phyloP scores from a whole-genome alignment of 2,113 vertebrate species.

The Pteropus alecto region DNA sequence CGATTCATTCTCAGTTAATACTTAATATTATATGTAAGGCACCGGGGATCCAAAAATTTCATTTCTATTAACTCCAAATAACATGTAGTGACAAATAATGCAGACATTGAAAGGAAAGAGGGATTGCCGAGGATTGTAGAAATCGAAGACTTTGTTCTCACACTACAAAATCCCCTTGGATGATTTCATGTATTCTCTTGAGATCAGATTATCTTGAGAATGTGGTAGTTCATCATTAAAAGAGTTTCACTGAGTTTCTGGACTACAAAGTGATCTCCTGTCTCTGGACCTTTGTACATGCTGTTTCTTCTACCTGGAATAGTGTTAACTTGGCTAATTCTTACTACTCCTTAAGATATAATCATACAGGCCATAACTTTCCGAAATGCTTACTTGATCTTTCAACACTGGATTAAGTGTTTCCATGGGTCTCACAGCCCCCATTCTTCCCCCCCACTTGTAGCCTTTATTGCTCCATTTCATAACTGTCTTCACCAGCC shows the following conservation, averaged over 20 bases:
- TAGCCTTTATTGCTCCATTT: accelerated
- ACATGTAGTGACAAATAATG: neutral
- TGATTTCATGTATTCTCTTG: neutral
- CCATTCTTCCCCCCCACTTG: neutral
- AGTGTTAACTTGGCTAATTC: neutral
- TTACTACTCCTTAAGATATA: neutral
- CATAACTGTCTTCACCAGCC: neutral
- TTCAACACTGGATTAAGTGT: neutral
- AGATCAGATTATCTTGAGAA: neutral
- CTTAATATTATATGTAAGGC: neutral
- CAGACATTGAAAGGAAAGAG: neutral
- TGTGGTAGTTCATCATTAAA: neutral
- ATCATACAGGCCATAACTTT: neutral
- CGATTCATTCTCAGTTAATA: neutral
- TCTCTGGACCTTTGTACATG: neutral
- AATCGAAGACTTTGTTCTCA: neutral
- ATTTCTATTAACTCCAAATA: neutral
- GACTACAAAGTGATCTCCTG: neutral
- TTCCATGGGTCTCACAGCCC: neutral
- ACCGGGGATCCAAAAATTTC: neutral
- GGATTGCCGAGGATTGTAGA: neutral
- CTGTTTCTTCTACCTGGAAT: neutral
- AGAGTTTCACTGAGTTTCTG: neutral
- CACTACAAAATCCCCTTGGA: neutral
- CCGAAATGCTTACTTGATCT: neutral